These are phyloP conservation scores for Pogona vitticeps DNA, from an alignment of 2,113 vertebrate genomes.

Conservation along the genomic window DNA sequence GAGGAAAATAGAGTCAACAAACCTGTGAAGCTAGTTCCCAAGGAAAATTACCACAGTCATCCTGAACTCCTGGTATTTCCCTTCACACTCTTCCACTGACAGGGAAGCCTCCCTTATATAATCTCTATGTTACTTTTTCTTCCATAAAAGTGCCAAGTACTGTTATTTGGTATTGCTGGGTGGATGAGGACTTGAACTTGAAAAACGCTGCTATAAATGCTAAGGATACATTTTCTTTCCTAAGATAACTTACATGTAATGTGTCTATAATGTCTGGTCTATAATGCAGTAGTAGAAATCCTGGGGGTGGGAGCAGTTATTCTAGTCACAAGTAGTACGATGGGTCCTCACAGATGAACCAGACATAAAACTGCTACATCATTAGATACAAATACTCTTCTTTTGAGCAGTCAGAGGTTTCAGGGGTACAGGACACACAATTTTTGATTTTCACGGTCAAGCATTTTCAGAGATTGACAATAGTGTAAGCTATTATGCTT, in stretches of 20 bases:
- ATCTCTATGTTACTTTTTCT: neutral
- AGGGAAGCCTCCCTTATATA: neutral
- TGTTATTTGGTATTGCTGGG: neutral
- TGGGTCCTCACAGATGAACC: neutral
- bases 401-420: neutral
- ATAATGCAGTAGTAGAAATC: too few species aligned
- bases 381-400: neutral
- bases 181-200: neutral
- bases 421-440: neutral
- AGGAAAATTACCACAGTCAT: conserved; percentile 16
- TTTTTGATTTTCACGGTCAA: too few species aligned
- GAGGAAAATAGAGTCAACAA: neutral
- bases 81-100: neutral
- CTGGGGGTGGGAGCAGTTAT: neutral
- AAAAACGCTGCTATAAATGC: neutral
- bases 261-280: too few species aligned
- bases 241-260: too few species aligned
- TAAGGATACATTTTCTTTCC: too few species aligned
- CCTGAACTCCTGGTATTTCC: neutral
- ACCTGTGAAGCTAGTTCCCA: conserved; percentile 2
- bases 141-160: neutral
- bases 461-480: too few species aligned
- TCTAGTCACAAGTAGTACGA: too few species aligned
- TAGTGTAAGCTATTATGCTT: too few species aligned
- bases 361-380: neutral